phyloP scores from a whole-genome alignment of 2,888 invertebrate species.

The Machimus atricapillus region DNA sequence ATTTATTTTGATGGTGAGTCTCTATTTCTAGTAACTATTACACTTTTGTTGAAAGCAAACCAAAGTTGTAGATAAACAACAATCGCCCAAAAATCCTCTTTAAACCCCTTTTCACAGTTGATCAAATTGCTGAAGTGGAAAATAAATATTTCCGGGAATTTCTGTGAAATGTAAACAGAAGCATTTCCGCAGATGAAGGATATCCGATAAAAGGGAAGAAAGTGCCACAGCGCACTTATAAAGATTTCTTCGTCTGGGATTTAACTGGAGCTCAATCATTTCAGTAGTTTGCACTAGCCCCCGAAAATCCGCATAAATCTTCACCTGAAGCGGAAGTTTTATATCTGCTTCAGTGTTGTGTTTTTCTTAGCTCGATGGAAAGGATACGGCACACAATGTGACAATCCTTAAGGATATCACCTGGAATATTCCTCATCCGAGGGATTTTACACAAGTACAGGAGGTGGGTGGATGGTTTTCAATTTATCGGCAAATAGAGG shows the following conservation, averaged over 20 bases:
- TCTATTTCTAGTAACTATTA: neutral
- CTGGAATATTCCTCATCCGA: neutral
- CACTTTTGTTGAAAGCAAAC: neutral
- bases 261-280: neutral
- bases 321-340: neutral
- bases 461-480: neutral
- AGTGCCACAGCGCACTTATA: neutral
- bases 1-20: neutral
- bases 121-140: neutral
- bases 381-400: neutral
- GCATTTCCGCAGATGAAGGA: neutral
- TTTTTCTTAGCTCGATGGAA: neutral
- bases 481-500: constrained; percentile 8
- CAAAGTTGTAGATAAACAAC: neutral
- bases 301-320: neutral
- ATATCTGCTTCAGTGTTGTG: neutral
- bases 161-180: neutral
- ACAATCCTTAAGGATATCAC: neutral
- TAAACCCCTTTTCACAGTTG: neutral
- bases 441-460: neutral
- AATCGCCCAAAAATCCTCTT: neutral
- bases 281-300: neutral
- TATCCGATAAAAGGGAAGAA: neutral
- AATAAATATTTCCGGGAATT: neutral
- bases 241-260: neutral